A percentile compares a stretch with the other conserved stretches of the same genome.
phyloP scores from a whole-genome alignment of 2,888 invertebrate species.

The Acheta domesticus region DNA sequence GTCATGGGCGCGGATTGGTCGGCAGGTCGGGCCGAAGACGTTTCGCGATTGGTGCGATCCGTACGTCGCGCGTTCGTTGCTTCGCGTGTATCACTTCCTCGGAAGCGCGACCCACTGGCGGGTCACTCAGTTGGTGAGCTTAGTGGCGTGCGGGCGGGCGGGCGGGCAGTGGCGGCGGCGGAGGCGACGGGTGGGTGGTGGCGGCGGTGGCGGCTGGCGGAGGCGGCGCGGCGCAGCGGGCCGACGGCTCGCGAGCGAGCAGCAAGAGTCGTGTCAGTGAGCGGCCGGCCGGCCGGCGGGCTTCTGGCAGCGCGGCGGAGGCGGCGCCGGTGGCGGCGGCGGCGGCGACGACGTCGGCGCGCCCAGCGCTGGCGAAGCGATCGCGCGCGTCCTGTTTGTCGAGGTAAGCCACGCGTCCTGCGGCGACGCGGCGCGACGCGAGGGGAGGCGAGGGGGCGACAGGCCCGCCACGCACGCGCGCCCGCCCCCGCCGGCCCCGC shows the following conservation, averaged over 20 bases:
- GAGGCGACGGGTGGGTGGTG: neutral
- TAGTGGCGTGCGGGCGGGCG: neutral
- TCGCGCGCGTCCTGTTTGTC: no score
- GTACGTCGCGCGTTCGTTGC: slow-evolving; percentile 23
- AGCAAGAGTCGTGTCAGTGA: neutral
- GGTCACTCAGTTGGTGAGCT: slow-evolving; percentile 11
- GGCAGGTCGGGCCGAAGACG: slow-evolving; percentile 26
- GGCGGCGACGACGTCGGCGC: no score
- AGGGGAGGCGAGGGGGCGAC: no score
- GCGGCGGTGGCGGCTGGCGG: neutral
- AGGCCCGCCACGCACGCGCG: no score
- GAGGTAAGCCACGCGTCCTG: no score
- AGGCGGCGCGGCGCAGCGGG: slow-evolving; percentile 21
- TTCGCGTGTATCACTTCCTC: slow-evolving; percentile 20
- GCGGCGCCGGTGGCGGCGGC: no score
- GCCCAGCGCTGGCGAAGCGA: no score
- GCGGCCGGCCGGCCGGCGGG: neutral
- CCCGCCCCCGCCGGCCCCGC: no score
- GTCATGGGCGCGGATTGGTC: slow-evolving; percentile 27
- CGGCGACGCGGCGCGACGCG: no score
- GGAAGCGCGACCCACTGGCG: neutral
- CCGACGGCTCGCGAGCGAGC: neutral
- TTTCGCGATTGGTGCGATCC: slow-evolving; percentile 31
- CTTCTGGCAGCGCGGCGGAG: no score
- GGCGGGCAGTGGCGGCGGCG: neutral